phyloP scores from a whole-genome alignment of 2,888 invertebrate genomes.

The Ctena decussata region DNA sequence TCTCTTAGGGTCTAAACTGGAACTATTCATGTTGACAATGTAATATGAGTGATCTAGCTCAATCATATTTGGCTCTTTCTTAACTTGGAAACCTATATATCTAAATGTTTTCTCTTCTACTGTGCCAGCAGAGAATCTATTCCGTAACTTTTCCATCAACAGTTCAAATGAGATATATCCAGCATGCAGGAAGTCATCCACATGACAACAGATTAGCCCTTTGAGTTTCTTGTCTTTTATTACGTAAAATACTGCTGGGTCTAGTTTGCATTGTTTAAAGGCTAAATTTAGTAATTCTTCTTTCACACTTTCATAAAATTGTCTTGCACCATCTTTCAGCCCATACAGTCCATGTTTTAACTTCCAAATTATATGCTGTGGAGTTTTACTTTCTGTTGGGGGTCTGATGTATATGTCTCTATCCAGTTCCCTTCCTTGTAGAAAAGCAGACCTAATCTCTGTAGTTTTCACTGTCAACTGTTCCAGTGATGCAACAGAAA shows the following conservation, averaged over 20 bases:
- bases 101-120: neutral
- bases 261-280: neutral
- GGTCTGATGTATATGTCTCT: conserved; percentile 52
- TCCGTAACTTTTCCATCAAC: neutral
- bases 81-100: neutral
- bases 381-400: conserved; percentile 41
- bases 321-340: conserved; percentile 56
- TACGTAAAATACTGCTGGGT: neutral
- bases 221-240: neutral
- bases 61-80: neutral
- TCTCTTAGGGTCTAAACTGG: neutral
- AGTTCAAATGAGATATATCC: neutral
- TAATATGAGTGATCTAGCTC: neutral
- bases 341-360: conserved; percentile 58
- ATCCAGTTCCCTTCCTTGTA: conserved; percentile 57
- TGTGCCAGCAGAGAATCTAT: neutral
- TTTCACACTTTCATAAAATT: conserved; percentile 56
- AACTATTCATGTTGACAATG: neutral
- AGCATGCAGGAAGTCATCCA: conserved; percentile 17
- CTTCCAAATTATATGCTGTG: conserved; percentile 49
- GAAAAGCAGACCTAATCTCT: conserved; percentile 62
- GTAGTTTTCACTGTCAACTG: conserved; percentile 57
- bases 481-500: conserved; percentile 15
- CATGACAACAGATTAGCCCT: neutral
- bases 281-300: conserved; percentile 39